These are phyloP conservation scores for Drosophila sproati DNA, from an alignment of 1,140 invertebrate genomes.

Conservation along the genomic window DNA sequence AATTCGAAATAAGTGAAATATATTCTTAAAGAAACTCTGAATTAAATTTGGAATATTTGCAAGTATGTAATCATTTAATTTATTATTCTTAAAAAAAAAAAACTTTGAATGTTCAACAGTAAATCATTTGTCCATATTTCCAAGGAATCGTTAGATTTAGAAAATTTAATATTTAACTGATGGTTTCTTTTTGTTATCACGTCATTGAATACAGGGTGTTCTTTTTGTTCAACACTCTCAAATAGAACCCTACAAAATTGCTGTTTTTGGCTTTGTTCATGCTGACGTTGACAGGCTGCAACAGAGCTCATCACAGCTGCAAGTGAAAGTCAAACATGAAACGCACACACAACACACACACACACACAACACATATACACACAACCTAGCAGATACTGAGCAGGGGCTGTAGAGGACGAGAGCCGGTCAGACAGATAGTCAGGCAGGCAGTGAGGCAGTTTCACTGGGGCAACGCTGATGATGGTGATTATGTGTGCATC, in stretches of 20 bases:
- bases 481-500: slow-evolving; percentile 53
- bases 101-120: too few relatives aligned
- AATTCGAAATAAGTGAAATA: too few relatives aligned
- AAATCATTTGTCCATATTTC: too few relatives aligned
- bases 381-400: slow-evolving; percentile 61
- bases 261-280: slow-evolving; percentile 18
- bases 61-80: too few relatives aligned
- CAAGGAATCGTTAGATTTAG: too few relatives aligned
- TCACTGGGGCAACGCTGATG: slow-evolving; percentile 27
- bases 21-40: too few relatives aligned
- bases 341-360: slow-evolving; percentile 27
- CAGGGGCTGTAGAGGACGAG: not conserved
- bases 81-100: too few relatives aligned
- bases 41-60: too few relatives aligned
- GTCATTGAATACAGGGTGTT: not conserved
- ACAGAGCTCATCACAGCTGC: slow-evolving; percentile 69
- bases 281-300: slow-evolving; percentile 62
- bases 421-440: not conserved
- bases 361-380: slow-evolving; percentile 30
- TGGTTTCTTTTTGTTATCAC: too few relatives aligned
- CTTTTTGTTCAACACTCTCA: not conserved
- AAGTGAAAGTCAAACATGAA: slow-evolving; percentile 80
- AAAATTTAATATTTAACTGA: too few relatives aligned
- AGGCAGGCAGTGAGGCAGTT: slow-evolving; percentile 15
- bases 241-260: slow-evolving; percentile 1